phyloP scores from a whole-genome alignment of 2,113 vertebrate species.

The Trochalopteron elliotii region DNA sequence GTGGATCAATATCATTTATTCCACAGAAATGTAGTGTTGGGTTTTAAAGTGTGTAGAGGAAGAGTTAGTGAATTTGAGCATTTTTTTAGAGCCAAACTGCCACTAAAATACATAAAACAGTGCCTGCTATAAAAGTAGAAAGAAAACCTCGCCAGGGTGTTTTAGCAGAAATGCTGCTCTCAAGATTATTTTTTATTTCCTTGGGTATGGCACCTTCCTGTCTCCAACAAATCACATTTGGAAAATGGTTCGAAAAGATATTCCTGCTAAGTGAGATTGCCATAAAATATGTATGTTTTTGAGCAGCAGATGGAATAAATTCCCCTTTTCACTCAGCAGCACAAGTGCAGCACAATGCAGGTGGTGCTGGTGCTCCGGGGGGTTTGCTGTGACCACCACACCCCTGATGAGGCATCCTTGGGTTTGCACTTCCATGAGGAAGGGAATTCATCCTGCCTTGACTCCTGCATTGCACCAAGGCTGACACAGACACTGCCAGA shows the following conservation, averaged over 20 bases:
- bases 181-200: background rate
- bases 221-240: conserved; percentile 17
- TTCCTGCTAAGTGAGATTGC: conserved; percentile 16
- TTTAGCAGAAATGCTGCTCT: background rate
- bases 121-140: background rate
- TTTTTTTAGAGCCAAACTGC: background rate
- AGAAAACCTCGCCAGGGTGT: background rate
- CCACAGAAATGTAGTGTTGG: background rate
- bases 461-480: background rate
- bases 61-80: background rate
- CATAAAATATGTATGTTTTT: conserved; percentile 28
- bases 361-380: background rate
- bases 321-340: background rate
- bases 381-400: background rate
- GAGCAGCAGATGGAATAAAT: conserved; percentile 13
- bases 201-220: background rate
- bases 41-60: background rate
- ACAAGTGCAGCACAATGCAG: background rate
- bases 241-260: conserved; percentile 30
- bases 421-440: background rate
- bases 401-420: background rate
- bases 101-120: background rate
- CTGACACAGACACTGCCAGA: background rate
- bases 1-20: background rate
- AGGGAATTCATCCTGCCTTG: background rate